A percentile compares a stretch with the other conserved stretches of the same genome.
These are phyloP conservation scores for Aphrocallistes beatrix DNA, from an alignment of 37 sponge, comb jelly and placozoan genomes.

Conservation along the genomic window DNA sequence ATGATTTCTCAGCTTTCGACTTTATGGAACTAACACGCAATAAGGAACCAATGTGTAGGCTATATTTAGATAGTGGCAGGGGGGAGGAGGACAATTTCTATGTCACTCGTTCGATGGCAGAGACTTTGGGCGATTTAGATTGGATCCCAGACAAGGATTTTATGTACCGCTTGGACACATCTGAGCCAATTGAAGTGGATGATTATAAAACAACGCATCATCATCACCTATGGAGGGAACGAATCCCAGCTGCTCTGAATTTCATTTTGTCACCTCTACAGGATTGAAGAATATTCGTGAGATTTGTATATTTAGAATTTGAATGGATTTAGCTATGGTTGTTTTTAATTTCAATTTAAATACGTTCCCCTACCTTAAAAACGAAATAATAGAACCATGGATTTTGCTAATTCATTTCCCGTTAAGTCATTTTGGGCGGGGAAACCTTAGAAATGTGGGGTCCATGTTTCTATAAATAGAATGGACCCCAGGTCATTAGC, in stretches of 20 bases:
- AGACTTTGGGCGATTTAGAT: constrained; percentile 30
- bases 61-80: constrained; percentile 76
- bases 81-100: constrained; percentile 55
- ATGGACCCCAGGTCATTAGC: too few relatives aligned
- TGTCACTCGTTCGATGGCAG: constrained; percentile 41
- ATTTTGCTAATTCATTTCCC: too few relatives aligned
- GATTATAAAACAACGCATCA: constrained; percentile 38
- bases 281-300: too few relatives aligned
- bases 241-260: constrained; percentile 35
- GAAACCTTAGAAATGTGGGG: too few relatives aligned
- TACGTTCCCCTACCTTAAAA: too few relatives aligned
- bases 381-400: too few relatives aligned
- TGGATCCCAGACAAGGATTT: constrained; percentile 53
- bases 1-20: constrained; percentile 30
- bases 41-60: background rate
- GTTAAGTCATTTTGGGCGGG: too few relatives aligned
- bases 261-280: constrained; percentile 29
- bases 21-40: constrained; percentile 16
- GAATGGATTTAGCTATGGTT: too few relatives aligned
- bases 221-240: constrained; percentile 63
- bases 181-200: constrained; percentile 22
- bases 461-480: too few relatives aligned
- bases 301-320: too few relatives aligned
- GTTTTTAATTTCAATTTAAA: too few relatives aligned
- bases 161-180: constrained; percentile 34